phyloP scores from a whole-genome alignment of 2,888 invertebrate species.

The Lasioglossum lativentre region DNA sequence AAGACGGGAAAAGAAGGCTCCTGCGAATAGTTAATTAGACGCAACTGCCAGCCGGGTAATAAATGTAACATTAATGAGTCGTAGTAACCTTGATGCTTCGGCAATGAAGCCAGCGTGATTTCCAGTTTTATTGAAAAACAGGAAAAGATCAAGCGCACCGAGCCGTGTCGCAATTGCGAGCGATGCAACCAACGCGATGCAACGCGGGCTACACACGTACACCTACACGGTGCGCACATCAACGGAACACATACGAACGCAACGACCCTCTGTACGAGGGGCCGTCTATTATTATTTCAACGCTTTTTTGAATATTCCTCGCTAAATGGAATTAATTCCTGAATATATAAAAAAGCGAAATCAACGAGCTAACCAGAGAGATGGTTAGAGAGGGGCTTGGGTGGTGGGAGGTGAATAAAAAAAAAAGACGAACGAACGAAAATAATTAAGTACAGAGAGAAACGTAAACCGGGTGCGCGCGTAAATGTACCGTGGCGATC shows the following conservation, averaged over 20 bases:
- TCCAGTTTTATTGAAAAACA: conserved; percentile 66
- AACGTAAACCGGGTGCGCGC: conserved; percentile 62
- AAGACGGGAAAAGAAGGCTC: conserved; percentile 53
- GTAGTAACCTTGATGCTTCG: conserved; percentile 65
- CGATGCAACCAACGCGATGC: conserved; percentile 10
- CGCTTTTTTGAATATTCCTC: conserved; percentile 63
- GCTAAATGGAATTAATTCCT: conserved; percentile 70
- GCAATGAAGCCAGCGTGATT: conserved; percentile 52
- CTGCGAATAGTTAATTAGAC: conserved; percentile 63
- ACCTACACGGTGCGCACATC: background rate
- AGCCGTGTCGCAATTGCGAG: conserved; percentile 64
- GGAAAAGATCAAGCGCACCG: conserved; percentile 59
- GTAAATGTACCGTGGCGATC: conserved; percentile 74
- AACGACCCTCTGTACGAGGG: conserved; percentile 8
- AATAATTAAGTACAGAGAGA: conserved; percentile 67
- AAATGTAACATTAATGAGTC: conserved; percentile 68
- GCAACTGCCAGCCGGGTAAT: conserved; percentile 54
- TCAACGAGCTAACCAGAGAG: background rate
- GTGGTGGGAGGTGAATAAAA: background rate
- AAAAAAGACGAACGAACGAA: conserved; percentile 20
- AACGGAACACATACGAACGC: background rate
- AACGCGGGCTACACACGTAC: conserved; percentile 10
- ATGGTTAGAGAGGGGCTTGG: background rate
- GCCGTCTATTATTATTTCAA: conserved; percentile 64
- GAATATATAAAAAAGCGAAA: conserved; percentile 29